phyloP scores from a whole-genome alignment of 35 echinoderm and acorn worm genomes.

The Ptychodera flava region DNA sequence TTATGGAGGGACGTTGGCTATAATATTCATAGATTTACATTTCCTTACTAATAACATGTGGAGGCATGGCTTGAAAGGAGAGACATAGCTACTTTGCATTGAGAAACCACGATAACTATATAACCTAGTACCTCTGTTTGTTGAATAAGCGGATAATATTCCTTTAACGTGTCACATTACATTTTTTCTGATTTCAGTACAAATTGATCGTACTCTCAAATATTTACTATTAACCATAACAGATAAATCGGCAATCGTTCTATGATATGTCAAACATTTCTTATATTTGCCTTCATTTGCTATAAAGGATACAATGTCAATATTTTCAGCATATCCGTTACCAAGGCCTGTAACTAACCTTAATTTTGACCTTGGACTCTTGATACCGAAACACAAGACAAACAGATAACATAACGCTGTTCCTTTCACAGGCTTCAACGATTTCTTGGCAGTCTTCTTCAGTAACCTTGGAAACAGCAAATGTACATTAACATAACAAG shows the following conservation, averaged over 20 bases:
- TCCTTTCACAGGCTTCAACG: slow-evolving; percentile 44
- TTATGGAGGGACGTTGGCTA: no score
- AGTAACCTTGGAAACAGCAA: slow-evolving; percentile 40
- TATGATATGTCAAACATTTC: no score
- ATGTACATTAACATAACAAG: no score
- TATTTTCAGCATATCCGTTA: background rate
- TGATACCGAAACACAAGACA: slow-evolving; percentile 70
- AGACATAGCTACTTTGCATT: background rate
- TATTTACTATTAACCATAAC: background rate
- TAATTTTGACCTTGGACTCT: slow-evolving; percentile 71
- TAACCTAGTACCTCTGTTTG: background rate
- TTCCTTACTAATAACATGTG: no score
- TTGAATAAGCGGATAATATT: background rate
- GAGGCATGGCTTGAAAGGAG: background rate
- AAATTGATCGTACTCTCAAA: background rate
- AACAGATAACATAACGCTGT: slow-evolving; percentile 71
- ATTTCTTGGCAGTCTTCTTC: slow-evolving; percentile 84
- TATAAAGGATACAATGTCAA: background rate
- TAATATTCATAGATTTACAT: no score
- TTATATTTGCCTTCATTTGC: no score
- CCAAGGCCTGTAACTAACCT: background rate
- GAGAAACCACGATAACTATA: background rate
- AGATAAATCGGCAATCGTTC: background rate
- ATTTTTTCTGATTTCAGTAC: no score
- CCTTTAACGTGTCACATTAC: no score